Conservation (phyloP, 2,113 vertebrate genomes). For the Microcebus ravelobensis region DNA sequence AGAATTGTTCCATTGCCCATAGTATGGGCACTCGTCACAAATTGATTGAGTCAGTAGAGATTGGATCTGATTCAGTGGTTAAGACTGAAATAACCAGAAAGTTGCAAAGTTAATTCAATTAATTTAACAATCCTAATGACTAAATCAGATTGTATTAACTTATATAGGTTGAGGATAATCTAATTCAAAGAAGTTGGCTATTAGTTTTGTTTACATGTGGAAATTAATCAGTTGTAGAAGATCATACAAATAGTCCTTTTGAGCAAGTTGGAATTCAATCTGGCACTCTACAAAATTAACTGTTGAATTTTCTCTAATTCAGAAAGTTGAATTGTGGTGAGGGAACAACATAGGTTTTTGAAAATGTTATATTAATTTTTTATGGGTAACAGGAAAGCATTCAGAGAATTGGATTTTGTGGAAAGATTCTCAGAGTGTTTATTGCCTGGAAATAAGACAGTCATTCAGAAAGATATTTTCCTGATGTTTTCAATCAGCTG, state of each 20-base stretch:
- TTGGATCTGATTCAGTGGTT: conserved; percentile 52
- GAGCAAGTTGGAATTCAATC: neutral
- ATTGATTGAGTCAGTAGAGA: neutral
- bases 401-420: neutral
- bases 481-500: conserved; percentile 54
- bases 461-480: neutral
- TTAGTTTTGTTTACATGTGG: conserved; percentile 53
- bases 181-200: conserved; percentile 4
- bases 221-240: conserved; percentile 39
- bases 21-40: conserved; percentile 28
- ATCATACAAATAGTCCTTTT: neutral
- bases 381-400: neutral
- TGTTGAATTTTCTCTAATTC: neutral
- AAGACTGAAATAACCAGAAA: conserved; percentile 59
- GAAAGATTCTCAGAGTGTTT: neutral
- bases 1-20: neutral
- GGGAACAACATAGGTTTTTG: neutral
- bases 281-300: neutral
- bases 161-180: neutral
- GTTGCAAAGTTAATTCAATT: conserved; percentile 62
- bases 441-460: neutral
- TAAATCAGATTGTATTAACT: conserved; percentile 33
- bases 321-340: neutral
- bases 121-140: conserved; percentile 53
- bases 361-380: neutral